Base-by-base conservation (phyloP, 37 sponge, comb jelly and placozoan genomes). In the Oscarella lobularis region DNA sequence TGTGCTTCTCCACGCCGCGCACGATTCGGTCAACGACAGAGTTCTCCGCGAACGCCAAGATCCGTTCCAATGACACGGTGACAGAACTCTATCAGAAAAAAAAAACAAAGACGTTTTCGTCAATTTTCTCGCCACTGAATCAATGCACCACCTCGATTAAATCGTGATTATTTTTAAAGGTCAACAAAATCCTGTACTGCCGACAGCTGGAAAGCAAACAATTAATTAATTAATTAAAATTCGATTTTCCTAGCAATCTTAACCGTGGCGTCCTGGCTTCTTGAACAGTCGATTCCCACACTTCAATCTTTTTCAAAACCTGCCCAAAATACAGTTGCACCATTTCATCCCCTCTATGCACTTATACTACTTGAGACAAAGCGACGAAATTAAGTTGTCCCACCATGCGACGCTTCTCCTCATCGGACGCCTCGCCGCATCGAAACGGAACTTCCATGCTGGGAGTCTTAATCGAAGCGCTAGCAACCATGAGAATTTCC, bases 401-500 rank as follows among this genome's bases (percentile, higher is more conserved):
- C 78, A 88, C 82, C 37, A 91, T 73, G 35, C 66, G 6, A 38
- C 77, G 81, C 39, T 82, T 81, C 34, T 81, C 29, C 2, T 75
- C 72, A 33, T 76, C 14, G 20, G 65, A 34, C 39, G 48, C 36
- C 2, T 35, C 54, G 33, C 6, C 37, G 35, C 48, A 73, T 31
- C 74, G 73, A 20, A 96, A 74, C 6, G 92, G 92, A 1, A 92
- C 87, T 36, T 80, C 79, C 92, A 96, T 92, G 27, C 88, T 68
- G 0, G 98, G 98, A 1, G 98, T 96, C 73, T 89, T 96, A 73
- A 96, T 96, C 60, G 83, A 85, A 30, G 79, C 67, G 75, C 88
- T 87, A 29, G 88, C 93, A 31, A 87, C 87, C 98, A 96, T 92
- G 38, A 96, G 66, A 2, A 96, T 92, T 79, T 96, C 98, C 72